Evolutionary conservation across 2,797 vertebrate genomes (phyloP), one percentile per base, ranked within the genome.

Genomic region (Xyrichtys novacula): DNA sequence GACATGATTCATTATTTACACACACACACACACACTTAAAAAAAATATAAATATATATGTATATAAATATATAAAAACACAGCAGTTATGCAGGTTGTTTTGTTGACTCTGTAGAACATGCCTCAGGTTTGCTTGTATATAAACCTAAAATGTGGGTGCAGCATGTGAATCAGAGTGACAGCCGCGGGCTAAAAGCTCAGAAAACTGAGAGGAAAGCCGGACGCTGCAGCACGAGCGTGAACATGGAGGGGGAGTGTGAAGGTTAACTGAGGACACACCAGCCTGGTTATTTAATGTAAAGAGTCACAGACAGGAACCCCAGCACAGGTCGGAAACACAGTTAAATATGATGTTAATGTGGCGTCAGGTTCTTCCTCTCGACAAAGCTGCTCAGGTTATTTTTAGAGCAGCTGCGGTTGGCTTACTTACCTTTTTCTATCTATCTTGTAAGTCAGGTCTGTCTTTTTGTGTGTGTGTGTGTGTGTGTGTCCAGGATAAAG

Each of bases 401-500:
- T 82, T 74, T 66, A 74, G 57, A n/a, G 17, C 17, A 42, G 17
- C 5, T 17, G 29, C 32, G n/a, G n/a, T 20, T 59, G 20, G 19
- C 56, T 64, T 38, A 12, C 40, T 59, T 47, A 36, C 26, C 19
- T 70, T 76, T 65, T 54, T 62, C 14, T 34, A 42, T 71, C 76
- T 48, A 25, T 63, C 59, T 53, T 49, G 26, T 66, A 52, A 66
- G 66, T 67, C 17, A 14, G 7, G 9, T 23, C 6, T 54, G 1
- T 49, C 17, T 48, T 34, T 39, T 17, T 43, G 36, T 39, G 19
- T 39, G 50, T 56, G 19, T 9, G 23, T 56, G 49, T 50, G 32
- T 52, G 49, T 36, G 50, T 36, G 22, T 22, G 44, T 60, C 47
- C 65, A 70, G 61, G 58, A 66, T 62, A 59, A 65, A 77, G 44